phyloP scores from a whole-genome alignment of 2,888 invertebrate genomes.

The Agrochola lota region DNA sequence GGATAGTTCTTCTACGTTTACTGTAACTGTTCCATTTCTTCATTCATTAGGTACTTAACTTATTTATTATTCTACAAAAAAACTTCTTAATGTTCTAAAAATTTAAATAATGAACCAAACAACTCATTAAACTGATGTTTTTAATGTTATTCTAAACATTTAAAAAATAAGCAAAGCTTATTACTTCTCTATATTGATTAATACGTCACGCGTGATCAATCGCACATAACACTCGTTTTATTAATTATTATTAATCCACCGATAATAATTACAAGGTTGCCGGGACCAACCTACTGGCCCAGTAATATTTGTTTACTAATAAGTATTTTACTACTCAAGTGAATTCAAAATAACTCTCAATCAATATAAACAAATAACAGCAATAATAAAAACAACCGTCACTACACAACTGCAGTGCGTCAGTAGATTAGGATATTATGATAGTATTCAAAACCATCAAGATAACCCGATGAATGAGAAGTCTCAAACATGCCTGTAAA shows the following conservation, averaged over 20 bases:
- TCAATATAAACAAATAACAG: conserved; percentile 5
- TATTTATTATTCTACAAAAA: neutral
- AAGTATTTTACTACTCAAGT: neutral
- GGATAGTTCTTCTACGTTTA: no score
- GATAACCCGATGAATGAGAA: neutral
- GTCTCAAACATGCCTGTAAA: no score
- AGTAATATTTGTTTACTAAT: conserved; percentile 26
- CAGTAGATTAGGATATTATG: conserved; percentile 25
- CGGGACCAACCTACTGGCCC: conserved; percentile 8
- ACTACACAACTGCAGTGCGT: conserved; percentile 4
- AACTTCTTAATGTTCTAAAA: neutral
- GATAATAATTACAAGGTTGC: conserved; percentile 20
- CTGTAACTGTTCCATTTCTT: neutral
- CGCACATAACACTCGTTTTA: conserved; percentile 7
- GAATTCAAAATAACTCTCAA: conserved; percentile 15
- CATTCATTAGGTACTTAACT: neutral
- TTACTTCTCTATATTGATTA: neutral
- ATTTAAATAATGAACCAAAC: neutral
- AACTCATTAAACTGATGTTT: neutral
- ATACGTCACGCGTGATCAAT: neutral
- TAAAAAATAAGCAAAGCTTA: neutral
- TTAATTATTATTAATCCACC: neutral
- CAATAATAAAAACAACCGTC: conserved; percentile 32
- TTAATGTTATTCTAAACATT: neutral
- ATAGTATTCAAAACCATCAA: neutral